Percentiles rank a stretch among this genome's conserved stretches.
Conservation (phyloP, 1,140 invertebrate genomes). For the Adelges cooleyi region DNA sequence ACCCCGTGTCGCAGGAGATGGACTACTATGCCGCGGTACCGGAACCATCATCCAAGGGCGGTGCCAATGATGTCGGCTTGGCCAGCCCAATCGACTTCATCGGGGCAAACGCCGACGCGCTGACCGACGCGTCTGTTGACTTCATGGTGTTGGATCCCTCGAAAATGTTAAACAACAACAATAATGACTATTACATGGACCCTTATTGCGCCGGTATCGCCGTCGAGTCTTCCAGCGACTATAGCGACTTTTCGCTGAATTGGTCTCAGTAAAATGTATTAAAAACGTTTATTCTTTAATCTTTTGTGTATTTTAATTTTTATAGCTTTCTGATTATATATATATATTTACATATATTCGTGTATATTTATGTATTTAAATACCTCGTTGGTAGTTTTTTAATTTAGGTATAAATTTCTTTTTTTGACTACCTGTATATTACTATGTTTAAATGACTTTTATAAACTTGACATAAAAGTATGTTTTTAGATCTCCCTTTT, state of each 20-base stretch:
- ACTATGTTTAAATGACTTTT: no score
- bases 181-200: not conserved
- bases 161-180: slow-evolving; percentile 4
- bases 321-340: no score
- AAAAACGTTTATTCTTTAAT: no score
- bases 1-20: not conserved
- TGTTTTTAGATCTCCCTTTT: no score
- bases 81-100: not conserved
- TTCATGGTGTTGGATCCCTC: not conserved
- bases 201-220: not conserved
- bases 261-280: slow-evolving; percentile 5
- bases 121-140: not conserved
- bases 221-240: not conserved
- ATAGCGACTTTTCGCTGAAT: not conserved
- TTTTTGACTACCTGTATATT: no score
- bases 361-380: no score
- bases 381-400: no score
- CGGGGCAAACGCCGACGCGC: not conserved
- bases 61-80: not conserved
- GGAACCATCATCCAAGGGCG: not conserved
- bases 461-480: no score
- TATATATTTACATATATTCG: no score
- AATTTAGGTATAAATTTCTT: no score
- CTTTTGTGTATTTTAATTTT: no score
- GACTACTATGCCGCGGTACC: slow-evolving; percentile 1